A percentile compares a stretch with the other conserved stretches of the same genome.
These are phyloP conservation scores for Epinotia bilunana DNA, from an alignment of 2,888 invertebrate species.

Conservation along the genomic window DNA sequence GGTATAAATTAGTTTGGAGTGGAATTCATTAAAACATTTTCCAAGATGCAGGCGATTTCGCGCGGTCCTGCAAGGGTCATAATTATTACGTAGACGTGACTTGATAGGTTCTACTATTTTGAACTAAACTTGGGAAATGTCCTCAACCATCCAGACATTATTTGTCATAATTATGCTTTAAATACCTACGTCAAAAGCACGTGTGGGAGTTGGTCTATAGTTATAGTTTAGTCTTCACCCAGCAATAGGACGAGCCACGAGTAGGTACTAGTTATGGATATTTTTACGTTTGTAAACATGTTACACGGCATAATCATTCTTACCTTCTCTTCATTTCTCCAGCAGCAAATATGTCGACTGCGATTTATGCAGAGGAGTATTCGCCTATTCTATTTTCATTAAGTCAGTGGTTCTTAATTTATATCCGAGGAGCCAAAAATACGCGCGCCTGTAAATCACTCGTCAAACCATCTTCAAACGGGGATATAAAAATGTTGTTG, in stretches of 20 bases:
- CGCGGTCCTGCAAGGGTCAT: too few relatives aligned
- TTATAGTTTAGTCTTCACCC: background rate
- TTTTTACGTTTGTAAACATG: too few relatives aligned
- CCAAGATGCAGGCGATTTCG: too few relatives aligned
- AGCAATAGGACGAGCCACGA: background rate
- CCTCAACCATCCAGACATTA: too few relatives aligned
- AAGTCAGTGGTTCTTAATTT: conserved; percentile 33
- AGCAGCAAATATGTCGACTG: background rate
- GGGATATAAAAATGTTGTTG: conserved; percentile 44
- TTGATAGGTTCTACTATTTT: too few relatives aligned
- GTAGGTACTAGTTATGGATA: too few relatives aligned
- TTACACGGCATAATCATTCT: background rate
- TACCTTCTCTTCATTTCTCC: conserved; percentile 1
- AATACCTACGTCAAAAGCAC: too few relatives aligned
- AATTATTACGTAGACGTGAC: too few relatives aligned
- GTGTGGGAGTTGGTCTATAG: too few relatives aligned
- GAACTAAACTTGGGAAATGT: too few relatives aligned
- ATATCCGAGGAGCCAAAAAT: conserved; percentile 34
- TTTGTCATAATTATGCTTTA: too few relatives aligned
- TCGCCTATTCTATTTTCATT: conserved; percentile 18
- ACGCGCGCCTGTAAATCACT: conserved; percentile 38
- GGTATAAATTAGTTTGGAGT: background rate
- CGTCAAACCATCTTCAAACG: conserved; percentile 42
- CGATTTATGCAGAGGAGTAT: background rate
- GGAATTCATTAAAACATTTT: background rate